Conservation (phyloP, 2,797 vertebrate genomes). For the Sebastiscus albofasciatus region DNA sequence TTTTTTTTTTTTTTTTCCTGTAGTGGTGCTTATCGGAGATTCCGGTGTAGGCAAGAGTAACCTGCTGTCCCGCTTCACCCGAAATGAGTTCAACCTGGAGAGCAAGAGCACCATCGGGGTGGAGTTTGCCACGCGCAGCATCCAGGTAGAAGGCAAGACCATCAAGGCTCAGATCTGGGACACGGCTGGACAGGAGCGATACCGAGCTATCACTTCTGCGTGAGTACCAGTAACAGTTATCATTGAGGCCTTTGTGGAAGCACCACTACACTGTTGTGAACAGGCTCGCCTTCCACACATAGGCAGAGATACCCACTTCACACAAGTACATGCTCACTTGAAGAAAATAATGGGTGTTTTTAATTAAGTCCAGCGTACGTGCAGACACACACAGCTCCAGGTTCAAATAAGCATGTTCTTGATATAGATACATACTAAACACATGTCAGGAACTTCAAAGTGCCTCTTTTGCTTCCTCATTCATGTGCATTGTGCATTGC, state of each 20-base stretch:
- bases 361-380: not conserved
- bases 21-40: constrained; percentile 92
- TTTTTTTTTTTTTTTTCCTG: not conserved
- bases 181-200: constrained; percentile 88
- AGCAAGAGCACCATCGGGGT: constrained; percentile 93
- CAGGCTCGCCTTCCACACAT: not conserved
- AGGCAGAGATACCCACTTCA: not conserved
- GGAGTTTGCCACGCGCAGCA: constrained; percentile 92
- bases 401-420: not conserved
- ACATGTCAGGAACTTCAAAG: not conserved
- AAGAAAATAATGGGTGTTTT: not conserved
- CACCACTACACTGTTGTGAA: not conserved
- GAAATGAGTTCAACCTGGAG: constrained; percentile 92
- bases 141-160: constrained; percentile 90
- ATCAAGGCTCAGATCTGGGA: constrained; percentile 92
- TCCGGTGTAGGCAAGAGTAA: constrained; percentile 92
- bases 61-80: constrained; percentile 90
- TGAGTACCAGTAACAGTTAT: constrained; percentile 66
- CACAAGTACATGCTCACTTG: not conserved
- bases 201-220: constrained; percentile 91
- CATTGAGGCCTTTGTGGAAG: not conserved
- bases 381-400: not conserved
- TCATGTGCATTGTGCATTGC: not conserved
- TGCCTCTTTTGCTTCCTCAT: not conserved
- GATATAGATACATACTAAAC: not conserved